These are phyloP conservation scores for Orchesella cincta DNA, from an alignment of 1,140 invertebrate species.

Conservation along the genomic window DNA sequence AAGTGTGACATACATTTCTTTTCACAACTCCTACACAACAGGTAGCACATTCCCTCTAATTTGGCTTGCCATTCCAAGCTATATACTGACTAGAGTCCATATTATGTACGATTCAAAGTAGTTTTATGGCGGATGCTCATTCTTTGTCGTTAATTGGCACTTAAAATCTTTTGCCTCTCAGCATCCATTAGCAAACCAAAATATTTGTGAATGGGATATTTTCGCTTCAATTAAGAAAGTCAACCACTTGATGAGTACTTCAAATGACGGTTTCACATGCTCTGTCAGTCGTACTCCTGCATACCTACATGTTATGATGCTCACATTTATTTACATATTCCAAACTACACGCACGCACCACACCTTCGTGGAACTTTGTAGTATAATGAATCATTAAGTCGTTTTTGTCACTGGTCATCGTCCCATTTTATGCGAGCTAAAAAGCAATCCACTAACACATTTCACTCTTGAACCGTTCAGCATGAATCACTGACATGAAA, in stretches of 20 bases:
- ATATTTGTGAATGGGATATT: neutral
- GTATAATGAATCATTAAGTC: no score
- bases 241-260: conserved; percentile 12
- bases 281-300: no score
- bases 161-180: neutral
- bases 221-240: conserved; percentile 18
- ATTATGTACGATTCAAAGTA: neutral
- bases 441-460: no score
- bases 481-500: no score
- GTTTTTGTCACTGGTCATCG: no score
- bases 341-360: no score
- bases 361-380: no score
- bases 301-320: no score
- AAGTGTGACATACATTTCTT: neutral
- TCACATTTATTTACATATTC: no score
- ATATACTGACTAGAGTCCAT: neutral
- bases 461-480: no score
- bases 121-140: neutral
- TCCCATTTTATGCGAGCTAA: no score
- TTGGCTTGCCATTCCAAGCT: neutral
- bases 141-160: conserved; percentile 16
- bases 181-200: conserved; percentile 8
- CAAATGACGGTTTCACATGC: no score
- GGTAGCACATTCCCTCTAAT: neutral
- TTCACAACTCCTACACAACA: neutral